Percentiles rank a stretch among this genome's conserved stretches.
phyloP scores from a whole-genome alignment of 2,888 invertebrate genomes.

The Cataglyphis albicans region DNA sequence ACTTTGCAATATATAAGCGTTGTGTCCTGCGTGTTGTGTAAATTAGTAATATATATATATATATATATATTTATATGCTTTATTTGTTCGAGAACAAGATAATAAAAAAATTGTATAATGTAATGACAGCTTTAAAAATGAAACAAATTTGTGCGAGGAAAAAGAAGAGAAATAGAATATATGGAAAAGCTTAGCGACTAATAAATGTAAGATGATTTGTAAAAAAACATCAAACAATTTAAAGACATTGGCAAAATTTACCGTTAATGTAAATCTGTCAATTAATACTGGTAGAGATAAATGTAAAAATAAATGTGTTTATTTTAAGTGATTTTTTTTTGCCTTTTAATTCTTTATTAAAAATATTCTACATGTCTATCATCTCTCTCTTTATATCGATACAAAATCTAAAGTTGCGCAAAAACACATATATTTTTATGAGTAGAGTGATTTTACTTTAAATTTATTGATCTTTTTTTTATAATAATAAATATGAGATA shows the following conservation, averaged over 20 bases:
- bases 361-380: not conserved
- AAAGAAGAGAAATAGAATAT: not conserved
- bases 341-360: not conserved
- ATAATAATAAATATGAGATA: not conserved
- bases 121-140: not conserved
- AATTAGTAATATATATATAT: not conserved
- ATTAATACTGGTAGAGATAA: not conserved
- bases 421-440: not conserved
- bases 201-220: not conserved
- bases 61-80: not conserved
- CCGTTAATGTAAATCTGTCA: not conserved
- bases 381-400: not conserved
- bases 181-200: not conserved
- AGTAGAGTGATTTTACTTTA: not conserved
- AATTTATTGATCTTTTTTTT: not conserved
- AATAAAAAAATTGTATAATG: conserved; percentile 34
- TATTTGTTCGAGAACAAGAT: not conserved
- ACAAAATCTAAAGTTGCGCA: not conserved
- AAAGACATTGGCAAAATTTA: not conserved
- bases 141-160: not conserved
- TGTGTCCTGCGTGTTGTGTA: not conserved
- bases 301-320: not conserved
- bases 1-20: conserved; percentile 11
- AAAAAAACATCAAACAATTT: not conserved
- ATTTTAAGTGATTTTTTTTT: not conserved